Percentiles rank a stretch among this genome's conserved stretches.
Evolutionary conservation across 2,888 invertebrate genomes (phyloP).

Genomic region (Epirrhoe alternata): DNA sequence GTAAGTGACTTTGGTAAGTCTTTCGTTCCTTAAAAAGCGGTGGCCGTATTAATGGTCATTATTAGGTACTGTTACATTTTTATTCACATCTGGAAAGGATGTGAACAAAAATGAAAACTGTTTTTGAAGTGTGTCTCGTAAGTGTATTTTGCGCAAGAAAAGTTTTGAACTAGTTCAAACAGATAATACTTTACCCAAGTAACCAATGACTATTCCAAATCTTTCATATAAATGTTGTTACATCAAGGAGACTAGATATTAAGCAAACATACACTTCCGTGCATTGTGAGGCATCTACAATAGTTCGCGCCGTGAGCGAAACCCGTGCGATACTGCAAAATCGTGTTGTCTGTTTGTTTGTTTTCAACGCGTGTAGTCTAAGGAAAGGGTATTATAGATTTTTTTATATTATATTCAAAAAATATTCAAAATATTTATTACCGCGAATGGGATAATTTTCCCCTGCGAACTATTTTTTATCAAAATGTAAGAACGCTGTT

Average conservation of each 20-base stretch:
- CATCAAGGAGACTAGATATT: conserved; percentile 2
- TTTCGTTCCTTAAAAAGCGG: not conserved
- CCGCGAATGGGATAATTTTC: not conserved
- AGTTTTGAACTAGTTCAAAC: too few species aligned
- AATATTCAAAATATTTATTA: too few species aligned
- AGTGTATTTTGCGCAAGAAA: too few species aligned
- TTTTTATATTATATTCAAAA: not conserved
- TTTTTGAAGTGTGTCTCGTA: too few species aligned
- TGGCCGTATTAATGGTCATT: not conserved
- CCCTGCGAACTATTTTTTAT: too few species aligned
- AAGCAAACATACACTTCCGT: conserved; percentile 63
- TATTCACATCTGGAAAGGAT: too few species aligned
- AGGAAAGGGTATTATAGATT: conserved; percentile 34
- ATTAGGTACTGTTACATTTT: too few species aligned
- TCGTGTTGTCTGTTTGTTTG: conserved; percentile 60
- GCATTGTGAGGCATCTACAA: conserved; percentile 61
- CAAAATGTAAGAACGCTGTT: too few species aligned
- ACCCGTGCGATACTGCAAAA: conserved; percentile 57
- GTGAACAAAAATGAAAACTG: too few species aligned
- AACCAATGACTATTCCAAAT: too few species aligned
- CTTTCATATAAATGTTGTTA: not conserved
- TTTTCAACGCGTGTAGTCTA: conserved; percentile 70
- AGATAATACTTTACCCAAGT: too few species aligned
- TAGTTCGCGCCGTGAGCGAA: conserved; percentile 67
- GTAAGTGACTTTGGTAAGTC: conserved; percentile 25